Conservation (phyloP, 92 coral and sea anemone genomes). For the Umimayanthus chanpuru region DNA sequence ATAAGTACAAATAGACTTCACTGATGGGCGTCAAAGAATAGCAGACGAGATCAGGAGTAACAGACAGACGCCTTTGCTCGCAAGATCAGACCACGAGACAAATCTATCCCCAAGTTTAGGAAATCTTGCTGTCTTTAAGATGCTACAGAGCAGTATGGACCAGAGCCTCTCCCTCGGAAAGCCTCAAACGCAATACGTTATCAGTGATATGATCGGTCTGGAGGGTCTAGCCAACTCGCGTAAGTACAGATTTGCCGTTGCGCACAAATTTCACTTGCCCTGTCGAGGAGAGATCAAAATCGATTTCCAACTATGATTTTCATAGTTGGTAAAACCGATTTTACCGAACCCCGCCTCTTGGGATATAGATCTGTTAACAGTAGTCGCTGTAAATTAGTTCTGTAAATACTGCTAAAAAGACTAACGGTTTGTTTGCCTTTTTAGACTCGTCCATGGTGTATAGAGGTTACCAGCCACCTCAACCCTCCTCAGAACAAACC, state of each 20-base stretch:
- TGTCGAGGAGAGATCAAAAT: background rate
- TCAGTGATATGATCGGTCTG: slow-evolving; percentile 82
- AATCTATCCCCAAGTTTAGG: slow-evolving; percentile 33
- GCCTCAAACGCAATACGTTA: slow-evolving; percentile 84
- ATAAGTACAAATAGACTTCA: slow-evolving; percentile 78
- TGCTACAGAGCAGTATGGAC: slow-evolving; percentile 56
- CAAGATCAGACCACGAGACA: slow-evolving; percentile 38
- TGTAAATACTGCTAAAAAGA: background rate
- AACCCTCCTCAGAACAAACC: slow-evolving; percentile 61
- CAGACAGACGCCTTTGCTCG: slow-evolving; percentile 28
- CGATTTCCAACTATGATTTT: background rate
- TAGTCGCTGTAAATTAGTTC: background rate
- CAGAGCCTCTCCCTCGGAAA: slow-evolving; percentile 77
- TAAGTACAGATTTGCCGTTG: slow-evolving; percentile 50
- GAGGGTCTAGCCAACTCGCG: slow-evolving; percentile 71
- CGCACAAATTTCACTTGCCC: background rate
- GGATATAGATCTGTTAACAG: background rate
- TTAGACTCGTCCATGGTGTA: slow-evolving; percentile 87
- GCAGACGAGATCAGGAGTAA: slow-evolving; percentile 17
- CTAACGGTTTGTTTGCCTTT: slow-evolving; percentile 13
- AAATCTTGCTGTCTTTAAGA: slow-evolving; percentile 18
- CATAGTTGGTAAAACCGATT: slow-evolving; percentile 36
- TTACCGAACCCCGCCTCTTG: background rate
- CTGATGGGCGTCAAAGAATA: slow-evolving; percentile 47
- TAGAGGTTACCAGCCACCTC: slow-evolving; percentile 69